A percentile compares a stretch with the other conserved stretches of the same genome.
These are phyloP conservation scores for Metaphire vulgaris DNA, from an alignment of 1,140 invertebrate genomes.

Conservation along the genomic window DNA sequence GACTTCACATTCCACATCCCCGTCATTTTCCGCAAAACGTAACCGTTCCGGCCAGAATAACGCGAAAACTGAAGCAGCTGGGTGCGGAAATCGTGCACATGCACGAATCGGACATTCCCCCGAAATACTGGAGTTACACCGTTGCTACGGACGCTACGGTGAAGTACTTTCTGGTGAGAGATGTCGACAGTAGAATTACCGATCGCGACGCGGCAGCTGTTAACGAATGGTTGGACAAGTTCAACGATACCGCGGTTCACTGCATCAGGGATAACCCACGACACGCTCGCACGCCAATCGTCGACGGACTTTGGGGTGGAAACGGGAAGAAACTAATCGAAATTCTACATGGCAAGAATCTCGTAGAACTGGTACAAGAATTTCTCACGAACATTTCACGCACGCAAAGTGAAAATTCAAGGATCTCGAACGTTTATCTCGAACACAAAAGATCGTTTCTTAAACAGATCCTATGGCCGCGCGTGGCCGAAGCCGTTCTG, in stretches of 20 bases:
- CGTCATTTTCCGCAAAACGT: no score
- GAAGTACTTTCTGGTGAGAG: constrained; percentile 39
- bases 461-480: background rate
- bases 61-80: background rate
- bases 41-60: constrained; percentile 12
- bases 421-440: background rate
- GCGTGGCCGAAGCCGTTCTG: background rate
- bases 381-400: no score
- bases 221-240: constrained; percentile 34
- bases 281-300: constrained; percentile 13
- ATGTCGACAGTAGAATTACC: constrained; percentile 37
- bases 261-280: constrained; percentile 39
- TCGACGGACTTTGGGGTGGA: constrained; percentile 12
- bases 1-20: constrained; percentile 24
- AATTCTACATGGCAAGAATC: no score
- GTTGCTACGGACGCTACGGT: constrained; percentile 40
- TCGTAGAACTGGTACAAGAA: no score
- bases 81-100: constrained; percentile 2
- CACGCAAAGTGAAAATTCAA: no score
- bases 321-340: background rate
- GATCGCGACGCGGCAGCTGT: constrained; percentile 41
- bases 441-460: background rate
- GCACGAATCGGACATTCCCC: no score
- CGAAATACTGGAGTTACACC: constrained; percentile 38
- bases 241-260: constrained; percentile 32